A percentile compares a stretch with the other conserved stretches of the same genome.
These are phyloP conservation scores for Leptinotarsa undecemlineata DNA, from an alignment of 1,140 invertebrate species.

Conservation along the genomic window DNA sequence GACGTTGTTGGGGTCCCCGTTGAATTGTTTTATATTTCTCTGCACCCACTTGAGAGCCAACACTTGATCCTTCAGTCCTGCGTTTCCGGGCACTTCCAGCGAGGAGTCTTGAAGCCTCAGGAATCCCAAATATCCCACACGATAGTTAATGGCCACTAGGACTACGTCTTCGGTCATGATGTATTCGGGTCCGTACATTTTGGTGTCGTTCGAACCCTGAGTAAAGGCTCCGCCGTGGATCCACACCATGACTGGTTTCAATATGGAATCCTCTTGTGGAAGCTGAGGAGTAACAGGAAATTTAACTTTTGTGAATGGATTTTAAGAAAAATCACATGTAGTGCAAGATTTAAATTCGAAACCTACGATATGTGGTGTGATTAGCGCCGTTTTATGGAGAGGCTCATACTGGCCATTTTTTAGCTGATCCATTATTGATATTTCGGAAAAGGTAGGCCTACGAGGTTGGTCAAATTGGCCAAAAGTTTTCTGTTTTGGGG, in stretches of 20 bases:
- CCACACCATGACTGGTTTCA: slow-evolving; percentile 47
- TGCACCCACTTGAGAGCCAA: slow-evolving; percentile 65
- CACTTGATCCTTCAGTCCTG: slow-evolving; percentile 66
- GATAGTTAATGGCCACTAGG: slow-evolving; percentile 58
- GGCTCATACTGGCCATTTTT: too few relatives aligned
- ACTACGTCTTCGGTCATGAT: slow-evolving; percentile 62
- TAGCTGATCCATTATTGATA: too few relatives aligned
- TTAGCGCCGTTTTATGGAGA: too few relatives aligned
- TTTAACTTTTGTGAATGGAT: too few relatives aligned
- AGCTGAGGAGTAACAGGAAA: not conserved
- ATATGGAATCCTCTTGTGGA: slow-evolving; percentile 41
- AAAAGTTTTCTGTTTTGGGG: too few relatives aligned
- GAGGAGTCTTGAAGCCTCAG: slow-evolving; percentile 54
- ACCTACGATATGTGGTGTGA: too few relatives aligned
- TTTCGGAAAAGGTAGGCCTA: too few relatives aligned
- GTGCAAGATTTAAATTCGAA: too few relatives aligned
- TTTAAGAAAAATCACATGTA: too few relatives aligned
- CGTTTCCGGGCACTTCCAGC: slow-evolving; percentile 60
- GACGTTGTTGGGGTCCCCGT: slow-evolving; percentile 64
- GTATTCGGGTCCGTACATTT: slow-evolving; percentile 64
- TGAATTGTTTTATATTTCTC: slow-evolving; percentile 63
- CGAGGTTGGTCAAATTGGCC: too few relatives aligned
- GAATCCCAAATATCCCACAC: slow-evolving; percentile 54
- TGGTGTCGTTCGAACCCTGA: slow-evolving; percentile 53
- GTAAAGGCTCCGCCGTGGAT: slow-evolving; percentile 37